These are phyloP conservation scores for Drosophila tropicalis DNA, from an alignment of 1,140 invertebrate genomes.

Conservation along the genomic window DNA sequence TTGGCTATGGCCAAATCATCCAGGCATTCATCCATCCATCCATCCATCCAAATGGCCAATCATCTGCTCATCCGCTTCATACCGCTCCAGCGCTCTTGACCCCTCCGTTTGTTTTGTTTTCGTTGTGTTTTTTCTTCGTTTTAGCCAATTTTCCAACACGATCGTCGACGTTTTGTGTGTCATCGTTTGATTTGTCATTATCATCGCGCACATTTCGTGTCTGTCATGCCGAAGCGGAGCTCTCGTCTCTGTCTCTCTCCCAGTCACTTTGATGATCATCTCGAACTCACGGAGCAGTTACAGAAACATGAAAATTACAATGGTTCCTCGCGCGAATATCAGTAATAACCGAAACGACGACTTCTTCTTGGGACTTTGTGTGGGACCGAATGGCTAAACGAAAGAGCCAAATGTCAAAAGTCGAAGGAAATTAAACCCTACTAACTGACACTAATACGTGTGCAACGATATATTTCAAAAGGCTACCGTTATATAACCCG, in stretches of 20 bases:
- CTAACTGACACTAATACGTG: neutral
- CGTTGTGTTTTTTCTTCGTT: neutral
- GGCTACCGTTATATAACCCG: neutral
- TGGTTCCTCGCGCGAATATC: conserved; percentile 63
- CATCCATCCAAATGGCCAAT: conserved; percentile 60
- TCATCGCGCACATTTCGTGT: conserved; percentile 70
- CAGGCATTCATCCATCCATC: conserved; percentile 30
- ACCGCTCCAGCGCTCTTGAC: conserved; percentile 1
- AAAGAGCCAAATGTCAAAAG: conserved; percentile 1
- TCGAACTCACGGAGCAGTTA: conserved; percentile 42
- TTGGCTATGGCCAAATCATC: neutral
- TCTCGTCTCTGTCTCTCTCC: conserved; percentile 24
- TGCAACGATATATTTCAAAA: neutral
- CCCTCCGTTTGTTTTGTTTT: conserved; percentile 3
- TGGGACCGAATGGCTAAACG: conserved; percentile 39
- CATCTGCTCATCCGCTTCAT: conserved; percentile 47
- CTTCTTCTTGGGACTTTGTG: conserved; percentile 53
- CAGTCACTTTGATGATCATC: conserved; percentile 6
- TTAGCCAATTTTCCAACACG: conserved; percentile 72
- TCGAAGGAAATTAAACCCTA: neutral
- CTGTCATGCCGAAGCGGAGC: neutral
- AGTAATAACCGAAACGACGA: conserved; percentile 64
- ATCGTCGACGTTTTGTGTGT: conserved; percentile 74
- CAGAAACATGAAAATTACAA: conserved; percentile 78
- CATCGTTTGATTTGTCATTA: conserved; percentile 82